Evolutionary conservation across 2,797 vertebrate genomes (phyloP), one percentile per base, ranked within the genome.

Genomic region (Tragelaphus eurycerus): DNA sequence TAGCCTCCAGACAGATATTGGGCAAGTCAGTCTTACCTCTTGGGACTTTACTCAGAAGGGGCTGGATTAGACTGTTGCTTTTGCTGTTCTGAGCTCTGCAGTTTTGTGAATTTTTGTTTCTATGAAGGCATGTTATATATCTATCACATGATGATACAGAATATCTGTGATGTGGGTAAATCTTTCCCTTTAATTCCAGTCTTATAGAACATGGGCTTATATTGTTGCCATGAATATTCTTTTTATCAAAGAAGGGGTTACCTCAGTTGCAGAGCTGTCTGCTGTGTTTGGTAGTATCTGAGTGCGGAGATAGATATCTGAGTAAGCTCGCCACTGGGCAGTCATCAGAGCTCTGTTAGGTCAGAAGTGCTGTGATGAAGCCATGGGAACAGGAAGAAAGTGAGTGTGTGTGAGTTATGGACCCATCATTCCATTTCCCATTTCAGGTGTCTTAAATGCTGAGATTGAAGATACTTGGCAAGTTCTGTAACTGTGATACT

Each of bases 71-170:
- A 85, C 17, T 50, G 4, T 90, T 86, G 25, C 13, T 81, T 54
- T 25, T 62, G 55, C 55, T 52, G 10, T 64, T 62, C 59, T 2
- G 55, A 54, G 34, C 29, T 88, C 16, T 89, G 34, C 86, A 64
- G 86, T 93, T 78, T 85, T 91, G 31, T 79, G 12, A 48, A 92
- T 94, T 62, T 19, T 34, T 89, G 92, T 93, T 93, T 96, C 38
- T 55, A 1, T 82, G 23, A 64, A 23, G 31, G 0, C 64, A 67
- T n/a, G 25, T 76, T 86, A 25, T 25, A 46, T 7, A 19, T 81
- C 57, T 92, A 88, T 67, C 54, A 17, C 54, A 29, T 5, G 57
- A 7, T 67, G 50, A 74, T 38, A 29, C 14, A 16, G 14, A 54
- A 52, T 83, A 25, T 50, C 46, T 94, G 8, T 29, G 27, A 4